Evolutionary conservation across 2,113 vertebrate species (phyloP).

Genomic region (Callospermophilus lateralis): DNA sequence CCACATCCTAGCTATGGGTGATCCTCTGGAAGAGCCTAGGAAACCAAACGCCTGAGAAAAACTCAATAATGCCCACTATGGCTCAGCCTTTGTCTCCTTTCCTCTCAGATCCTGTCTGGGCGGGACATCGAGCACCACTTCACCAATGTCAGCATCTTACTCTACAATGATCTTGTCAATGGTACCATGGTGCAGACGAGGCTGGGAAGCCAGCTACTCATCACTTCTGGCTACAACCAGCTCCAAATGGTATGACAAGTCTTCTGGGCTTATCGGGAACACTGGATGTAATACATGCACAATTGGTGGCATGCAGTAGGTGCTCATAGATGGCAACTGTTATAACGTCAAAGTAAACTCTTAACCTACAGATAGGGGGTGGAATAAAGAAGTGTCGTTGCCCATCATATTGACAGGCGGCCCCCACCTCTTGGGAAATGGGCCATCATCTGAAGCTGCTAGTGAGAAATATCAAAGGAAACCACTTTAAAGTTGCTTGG

Average conservation of each 20-base stretch:
- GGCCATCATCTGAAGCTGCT: not conserved
- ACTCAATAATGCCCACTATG: not conserved
- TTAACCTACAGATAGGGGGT: not conserved
- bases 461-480: not conserved
- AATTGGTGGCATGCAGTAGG: not conserved
- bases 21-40: not conserved
- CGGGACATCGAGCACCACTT: constrained; percentile 95
- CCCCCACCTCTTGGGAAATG: not conserved
- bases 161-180: constrained; percentile 91
- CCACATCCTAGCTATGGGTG: not conserved
- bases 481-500: not conserved
- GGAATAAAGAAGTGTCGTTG: fast-evolving
- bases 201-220: constrained; percentile 90
- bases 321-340: not conserved
- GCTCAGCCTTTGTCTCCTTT: constrained; percentile 35
- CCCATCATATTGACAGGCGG: no score
- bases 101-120: constrained; percentile 91
- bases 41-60: not conserved
- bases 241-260: constrained; percentile 22
- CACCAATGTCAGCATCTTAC: constrained; percentile 84
- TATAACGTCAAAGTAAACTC: not conserved
- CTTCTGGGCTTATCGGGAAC: not conserved
- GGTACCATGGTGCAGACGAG: constrained; percentile 90
- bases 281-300: not conserved
- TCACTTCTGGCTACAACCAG: constrained; percentile 86